Evolutionary conservation across 1,140 invertebrate genomes (phyloP).

Genomic region (Lamellibrachia luymesi): DNA sequence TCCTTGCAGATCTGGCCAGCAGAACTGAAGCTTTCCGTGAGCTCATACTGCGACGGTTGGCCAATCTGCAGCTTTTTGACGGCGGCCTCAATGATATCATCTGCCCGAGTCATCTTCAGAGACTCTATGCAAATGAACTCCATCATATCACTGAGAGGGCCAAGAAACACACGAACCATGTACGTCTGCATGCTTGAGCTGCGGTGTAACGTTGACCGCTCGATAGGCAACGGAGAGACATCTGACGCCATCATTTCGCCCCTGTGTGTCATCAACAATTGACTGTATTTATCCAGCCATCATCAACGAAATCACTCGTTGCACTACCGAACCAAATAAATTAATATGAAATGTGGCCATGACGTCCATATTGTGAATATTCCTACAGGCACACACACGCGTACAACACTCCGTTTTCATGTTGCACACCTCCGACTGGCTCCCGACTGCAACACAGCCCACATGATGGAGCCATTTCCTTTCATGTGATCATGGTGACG

Average conservation of each 20-base stretch:
- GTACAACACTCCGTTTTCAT: neutral
- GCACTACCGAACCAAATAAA: neutral
- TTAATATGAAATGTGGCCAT: neutral
- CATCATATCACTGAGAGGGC: constrained; percentile 81
- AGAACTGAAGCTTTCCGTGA: constrained; percentile 81
- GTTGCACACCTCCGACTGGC: neutral
- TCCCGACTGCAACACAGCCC: neutral
- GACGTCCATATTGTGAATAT: neutral
- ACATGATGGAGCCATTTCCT: neutral
- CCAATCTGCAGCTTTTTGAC: constrained; percentile 71
- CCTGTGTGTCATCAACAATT: neutral
- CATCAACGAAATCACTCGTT: neutral
- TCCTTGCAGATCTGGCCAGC: constrained; percentile 87
- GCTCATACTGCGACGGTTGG: constrained; percentile 73
- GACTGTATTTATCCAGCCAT: neutral
- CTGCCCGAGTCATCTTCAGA: constrained; percentile 84
- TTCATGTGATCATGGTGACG: neutral
- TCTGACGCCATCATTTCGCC: neutral
- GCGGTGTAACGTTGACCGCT: constrained; percentile 18
- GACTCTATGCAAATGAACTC: constrained; percentile 89
- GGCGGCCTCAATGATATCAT: constrained; percentile 85
- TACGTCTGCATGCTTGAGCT: constrained; percentile 54
- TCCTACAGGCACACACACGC: neutral
- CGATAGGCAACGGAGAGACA: neutral
- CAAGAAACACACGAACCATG: constrained; percentile 82